A percentile compares a stretch with the other conserved stretches of the same genome.
phyloP scores from a whole-genome alignment of 2,113 vertebrate genomes.

The Pyxicephalus adspersus region DNA sequence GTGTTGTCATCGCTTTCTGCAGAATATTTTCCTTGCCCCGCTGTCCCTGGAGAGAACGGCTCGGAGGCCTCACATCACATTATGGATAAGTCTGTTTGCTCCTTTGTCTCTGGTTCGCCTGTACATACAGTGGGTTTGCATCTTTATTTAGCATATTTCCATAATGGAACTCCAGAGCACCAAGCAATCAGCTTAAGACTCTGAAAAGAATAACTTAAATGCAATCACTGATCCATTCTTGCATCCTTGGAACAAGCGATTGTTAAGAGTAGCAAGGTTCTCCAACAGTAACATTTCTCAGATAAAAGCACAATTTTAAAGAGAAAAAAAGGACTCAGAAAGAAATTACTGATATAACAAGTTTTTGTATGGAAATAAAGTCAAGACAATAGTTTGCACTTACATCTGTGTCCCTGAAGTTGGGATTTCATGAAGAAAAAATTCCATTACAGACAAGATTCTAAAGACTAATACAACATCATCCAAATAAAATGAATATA shows the following conservation, averaged over 20 bases:
- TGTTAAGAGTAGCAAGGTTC: constrained; percentile 31
- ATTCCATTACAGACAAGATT: too few relatives aligned
- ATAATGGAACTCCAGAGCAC: constrained; percentile 34
- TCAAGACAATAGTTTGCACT: neutral
- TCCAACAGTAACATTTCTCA: constrained; percentile 24
- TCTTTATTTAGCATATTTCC: constrained; percentile 51
- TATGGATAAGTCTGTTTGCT: neutral
- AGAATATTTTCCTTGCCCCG: neutral
- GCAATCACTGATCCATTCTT: constrained; percentile 48
- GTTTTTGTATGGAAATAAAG: constrained; percentile 22
- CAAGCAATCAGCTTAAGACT: constrained; percentile 29
- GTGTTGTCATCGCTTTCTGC: neutral
- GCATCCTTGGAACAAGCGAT: constrained; percentile 31
- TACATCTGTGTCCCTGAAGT: constrained; percentile 1
- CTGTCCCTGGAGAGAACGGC: neutral
- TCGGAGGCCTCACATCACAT: constrained; percentile 19
- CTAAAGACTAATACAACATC: too few relatives aligned
- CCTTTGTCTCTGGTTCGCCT: constrained; percentile 22
- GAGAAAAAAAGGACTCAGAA: neutral
- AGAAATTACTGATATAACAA: neutral
- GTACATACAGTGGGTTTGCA: constrained; percentile 10
- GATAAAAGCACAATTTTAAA: constrained; percentile 46
- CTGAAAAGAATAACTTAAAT: constrained; percentile 38
- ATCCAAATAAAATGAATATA: too few relatives aligned
- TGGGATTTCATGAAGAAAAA: neutral